Evolutionary conservation across 2,888 invertebrate genomes (phyloP).

Genomic region (Stenoptilia bipunctidactyla): DNA sequence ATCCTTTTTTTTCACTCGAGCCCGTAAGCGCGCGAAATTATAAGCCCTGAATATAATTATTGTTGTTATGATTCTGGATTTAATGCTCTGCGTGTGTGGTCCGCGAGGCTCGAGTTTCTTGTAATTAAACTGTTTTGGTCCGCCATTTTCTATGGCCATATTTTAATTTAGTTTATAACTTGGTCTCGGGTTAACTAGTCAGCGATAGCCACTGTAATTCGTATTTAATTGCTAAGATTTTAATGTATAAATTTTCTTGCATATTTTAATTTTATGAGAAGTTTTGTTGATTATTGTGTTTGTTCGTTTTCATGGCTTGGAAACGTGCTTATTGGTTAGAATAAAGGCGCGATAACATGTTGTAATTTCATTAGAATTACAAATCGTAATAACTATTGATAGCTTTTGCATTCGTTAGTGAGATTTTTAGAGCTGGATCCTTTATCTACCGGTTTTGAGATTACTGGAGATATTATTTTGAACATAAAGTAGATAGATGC

Average conservation of each 20-base stretch:
- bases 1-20: slow-evolving; percentile 43
- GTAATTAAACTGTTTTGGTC: slow-evolving; percentile 48
- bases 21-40: slow-evolving; percentile 57
- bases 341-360: too few species aligned
- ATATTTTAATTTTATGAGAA: slow-evolving; percentile 14
- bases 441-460: too few species aligned
- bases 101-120: slow-evolving; percentile 31
- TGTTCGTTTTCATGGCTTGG: too few species aligned
- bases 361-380: too few species aligned
- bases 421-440: too few species aligned
- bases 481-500: too few species aligned
- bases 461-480: too few species aligned
- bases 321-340: too few species aligned
- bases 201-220: slow-evolving; percentile 22
- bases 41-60: slow-evolving; percentile 61
- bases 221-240: slow-evolving; percentile 16
- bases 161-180: slow-evolving; percentile 42
- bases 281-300: slow-evolving; percentile 6
- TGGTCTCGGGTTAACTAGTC: slow-evolving; percentile 21
- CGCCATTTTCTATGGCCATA: slow-evolving; percentile 35
- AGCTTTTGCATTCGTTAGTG: too few species aligned
- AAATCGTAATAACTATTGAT: too few species aligned
- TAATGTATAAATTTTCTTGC: slow-evolving; percentile 12
- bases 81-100: slow-evolving; percentile 66
- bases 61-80: slow-evolving; percentile 53